Base-by-base conservation (phyloP, 2,797 vertebrate species). In the Sebastes nivosus region DNA sequence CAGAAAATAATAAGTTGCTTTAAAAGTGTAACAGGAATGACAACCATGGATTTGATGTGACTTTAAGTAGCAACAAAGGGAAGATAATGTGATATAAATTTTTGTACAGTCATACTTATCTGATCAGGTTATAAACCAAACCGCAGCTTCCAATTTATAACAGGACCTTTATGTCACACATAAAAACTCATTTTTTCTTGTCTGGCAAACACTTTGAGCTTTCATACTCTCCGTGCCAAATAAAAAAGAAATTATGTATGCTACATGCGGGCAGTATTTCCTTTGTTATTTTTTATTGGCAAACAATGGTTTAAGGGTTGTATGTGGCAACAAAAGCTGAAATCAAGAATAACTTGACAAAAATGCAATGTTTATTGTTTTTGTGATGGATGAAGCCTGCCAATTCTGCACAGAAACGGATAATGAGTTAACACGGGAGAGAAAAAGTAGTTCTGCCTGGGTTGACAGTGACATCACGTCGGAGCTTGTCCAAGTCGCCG, bases 121-220 rank as follows among this genome's bases (percentile, higher is more conserved):
- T 75, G 50, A 80, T 75, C 59, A 77, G 59, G 55, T 75, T 63
- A 75, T 65, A 77, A 70, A 70, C 42, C 14, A 79, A 81, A 75
- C 59, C 8, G 3, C 25, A 58, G 42, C 70, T 71, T 83, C 30
- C 18, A 54, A 29, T 80, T 82, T 32, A 81, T 60, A 46, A 55
- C 42, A 52, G 9, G 4, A 27, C 16, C 58, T 52, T 88, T 65
- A 78, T 88, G 57, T 30, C 25, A 77, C 61, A 67, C 69, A 79
- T 81, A 75, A 80, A 86, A 86, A 75, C 18, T 34, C 4, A 4
- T 13, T 22, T 38, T 73, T 75, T 72, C 32, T 42, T 54, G 36
- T 46, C 55, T 75, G 67, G 32, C 50, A 52, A 75, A 55, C 72
- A 70, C 29, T 77, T 71, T 70, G 24, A 61, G 20, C 55, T 61